Evolutionary conservation across 2,113 vertebrate genomes (phyloP).

Genomic region (Sisor rabdophorus): DNA sequence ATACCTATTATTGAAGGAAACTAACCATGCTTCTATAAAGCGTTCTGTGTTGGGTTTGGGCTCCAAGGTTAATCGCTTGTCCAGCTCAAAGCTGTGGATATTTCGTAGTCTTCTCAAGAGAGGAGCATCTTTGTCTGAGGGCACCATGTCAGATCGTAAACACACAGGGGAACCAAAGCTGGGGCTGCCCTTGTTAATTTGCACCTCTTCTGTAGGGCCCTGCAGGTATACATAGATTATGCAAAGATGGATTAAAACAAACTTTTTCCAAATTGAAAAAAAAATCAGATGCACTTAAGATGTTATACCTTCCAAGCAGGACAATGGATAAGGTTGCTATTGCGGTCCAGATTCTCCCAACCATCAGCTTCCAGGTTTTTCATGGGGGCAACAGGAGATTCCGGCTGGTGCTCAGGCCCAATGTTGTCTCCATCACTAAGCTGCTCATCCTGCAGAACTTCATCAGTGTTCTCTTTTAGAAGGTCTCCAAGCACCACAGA

Average conservation of each 20-base stretch:
- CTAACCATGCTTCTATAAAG: constrained; percentile 84
- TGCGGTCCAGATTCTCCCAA: constrained; percentile 96
- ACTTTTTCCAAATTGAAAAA: background rate
- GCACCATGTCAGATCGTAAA: constrained; percentile 78
- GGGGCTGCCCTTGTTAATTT: constrained; percentile 80
- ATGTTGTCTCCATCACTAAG: constrained; percentile 95
- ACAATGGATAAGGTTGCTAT: constrained; percentile 84
- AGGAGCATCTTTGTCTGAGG: constrained; percentile 81
- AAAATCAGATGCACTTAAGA: background rate
- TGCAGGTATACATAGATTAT: constrained; percentile 52
- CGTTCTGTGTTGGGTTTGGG: constrained; percentile 86
- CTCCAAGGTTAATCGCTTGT: constrained; percentile 82
- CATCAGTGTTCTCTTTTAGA: constrained; percentile 93
- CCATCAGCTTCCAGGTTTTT: constrained; percentile 87
- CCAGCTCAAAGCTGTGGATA: constrained; percentile 93
- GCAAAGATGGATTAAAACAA: background rate
- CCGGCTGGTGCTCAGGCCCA: constrained; percentile 75
- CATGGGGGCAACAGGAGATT: constrained; percentile 75
- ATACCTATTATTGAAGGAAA: background rate
- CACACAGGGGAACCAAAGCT: constrained; percentile 86
- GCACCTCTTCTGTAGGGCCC: constrained; percentile 85
- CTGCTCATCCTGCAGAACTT: constrained; percentile 94
- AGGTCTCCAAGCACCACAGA: constrained; percentile 94
- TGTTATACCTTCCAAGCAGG: constrained; percentile 78
- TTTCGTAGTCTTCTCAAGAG: constrained; percentile 89